Evolutionary conservation across 2,797 vertebrate species (phyloP).

Genomic region (Peromyscus melanophrys): DNA sequence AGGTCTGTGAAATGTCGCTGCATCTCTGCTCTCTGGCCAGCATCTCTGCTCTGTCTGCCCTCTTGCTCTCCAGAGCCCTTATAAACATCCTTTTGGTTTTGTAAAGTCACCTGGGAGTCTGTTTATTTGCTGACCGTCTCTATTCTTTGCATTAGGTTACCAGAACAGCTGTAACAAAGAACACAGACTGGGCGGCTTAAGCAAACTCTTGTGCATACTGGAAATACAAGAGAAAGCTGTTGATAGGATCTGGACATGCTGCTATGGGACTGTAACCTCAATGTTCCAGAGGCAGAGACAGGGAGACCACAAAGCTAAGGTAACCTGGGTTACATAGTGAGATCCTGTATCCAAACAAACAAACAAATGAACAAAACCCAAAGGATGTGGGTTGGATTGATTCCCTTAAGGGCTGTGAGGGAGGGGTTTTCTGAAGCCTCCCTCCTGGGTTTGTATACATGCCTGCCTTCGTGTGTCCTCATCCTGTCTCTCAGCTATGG

Average conservation of each 20-base stretch:
- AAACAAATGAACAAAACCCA: neutral
- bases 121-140: neutral
- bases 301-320: neutral
- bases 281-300: neutral
- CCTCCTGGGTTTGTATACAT: neutral
- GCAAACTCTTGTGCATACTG: neutral
- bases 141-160: neutral
- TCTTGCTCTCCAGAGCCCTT: neutral
- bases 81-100: neutral
- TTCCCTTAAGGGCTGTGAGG: neutral
- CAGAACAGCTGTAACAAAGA: neutral
- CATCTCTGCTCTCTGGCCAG: neutral
- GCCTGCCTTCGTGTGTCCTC: neutral
- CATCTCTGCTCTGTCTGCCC: neutral
- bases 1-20: neutral
- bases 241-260: neutral
- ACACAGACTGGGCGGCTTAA: neutral
- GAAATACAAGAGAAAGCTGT: neutral
- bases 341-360: neutral
- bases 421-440: neutral
- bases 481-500: neutral
- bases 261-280: neutral
- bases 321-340: neutral
- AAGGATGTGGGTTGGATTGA: neutral
- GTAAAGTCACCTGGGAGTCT: neutral